These are phyloP conservation scores for Charadrius vociferus DNA, from an alignment of 2,113 vertebrate genomes.

Conservation along the genomic window DNA sequence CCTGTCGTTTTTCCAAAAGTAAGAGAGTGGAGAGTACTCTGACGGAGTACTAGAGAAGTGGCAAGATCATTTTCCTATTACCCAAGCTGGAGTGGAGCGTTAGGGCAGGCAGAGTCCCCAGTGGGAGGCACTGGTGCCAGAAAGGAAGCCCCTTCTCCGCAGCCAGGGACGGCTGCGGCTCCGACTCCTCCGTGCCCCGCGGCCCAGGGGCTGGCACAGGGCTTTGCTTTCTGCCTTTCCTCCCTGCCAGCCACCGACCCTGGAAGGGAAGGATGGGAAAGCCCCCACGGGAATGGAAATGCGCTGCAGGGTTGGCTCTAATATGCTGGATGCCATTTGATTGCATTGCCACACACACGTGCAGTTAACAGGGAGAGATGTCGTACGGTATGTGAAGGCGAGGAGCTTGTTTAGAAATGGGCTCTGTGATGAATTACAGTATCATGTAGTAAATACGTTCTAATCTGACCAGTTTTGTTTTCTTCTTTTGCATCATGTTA, in stretches of 20 bases:
- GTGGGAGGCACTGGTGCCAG: not conserved
- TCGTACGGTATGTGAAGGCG: not conserved
- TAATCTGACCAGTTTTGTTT: not conserved
- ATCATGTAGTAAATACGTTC: not conserved
- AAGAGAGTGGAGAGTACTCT: not conserved
- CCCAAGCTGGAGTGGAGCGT: not conserved
- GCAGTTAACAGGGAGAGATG: not conserved
- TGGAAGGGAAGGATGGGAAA: not conserved
- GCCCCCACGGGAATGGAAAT: not conserved
- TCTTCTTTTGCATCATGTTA: not conserved
- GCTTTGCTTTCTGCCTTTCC: not conserved
- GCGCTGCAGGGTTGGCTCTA: not conserved
- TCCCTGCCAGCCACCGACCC: not conserved
- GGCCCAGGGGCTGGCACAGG: not conserved
- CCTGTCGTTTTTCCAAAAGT: not conserved
- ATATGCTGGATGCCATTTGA: not conserved
- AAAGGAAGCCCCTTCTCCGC: not conserved
- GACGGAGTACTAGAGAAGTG: not conserved
- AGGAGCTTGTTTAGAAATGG: not conserved
- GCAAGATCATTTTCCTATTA: not conserved
- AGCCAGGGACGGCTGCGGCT: not conserved
- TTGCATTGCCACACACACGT: fast-evolving
- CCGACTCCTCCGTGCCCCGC: fast-evolving
- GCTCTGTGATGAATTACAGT: not conserved
- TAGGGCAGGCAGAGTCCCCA: not conserved